These are phyloP conservation scores for Hypena proboscidalis DNA, from an alignment of 2,888 invertebrate species.

Conservation along the genomic window DNA sequence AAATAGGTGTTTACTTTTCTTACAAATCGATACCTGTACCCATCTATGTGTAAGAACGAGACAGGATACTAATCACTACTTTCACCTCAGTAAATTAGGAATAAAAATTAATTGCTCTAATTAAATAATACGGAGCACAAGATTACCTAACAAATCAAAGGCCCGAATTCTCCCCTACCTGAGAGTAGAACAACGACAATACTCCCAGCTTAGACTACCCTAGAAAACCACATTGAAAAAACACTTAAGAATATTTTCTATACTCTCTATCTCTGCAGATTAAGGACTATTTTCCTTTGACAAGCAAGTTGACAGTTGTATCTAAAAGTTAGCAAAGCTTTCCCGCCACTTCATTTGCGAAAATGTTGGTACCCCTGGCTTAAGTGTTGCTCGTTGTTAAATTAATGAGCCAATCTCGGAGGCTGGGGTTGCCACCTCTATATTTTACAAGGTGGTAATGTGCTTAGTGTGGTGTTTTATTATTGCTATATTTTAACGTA, in stretches of 20 bases:
- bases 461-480: constrained; percentile 55
- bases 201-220: constrained; percentile 57
- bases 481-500: constrained; percentile 45
- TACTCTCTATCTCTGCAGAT: background rate
- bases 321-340: constrained; percentile 52
- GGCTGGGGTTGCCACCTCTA: constrained; percentile 72
- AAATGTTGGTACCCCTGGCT: constrained; percentile 80
- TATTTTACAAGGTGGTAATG: constrained; percentile 84
- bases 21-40: too few species aligned
- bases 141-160: constrained; percentile 75
- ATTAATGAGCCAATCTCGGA: constrained; percentile 84
- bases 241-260: constrained; percentile 1
- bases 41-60: too few species aligned
- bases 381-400: constrained; percentile 84
- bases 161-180: constrained; percentile 55
- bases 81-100: too few species aligned
- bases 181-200: constrained; percentile 67
- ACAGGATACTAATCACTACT: too few species aligned
- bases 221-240: constrained; percentile 29
- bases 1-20: too few species aligned
- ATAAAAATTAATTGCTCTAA: constrained; percentile 54
- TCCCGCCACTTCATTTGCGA: constrained; percentile 81
- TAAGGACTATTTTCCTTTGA: constrained; percentile 15
- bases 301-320: constrained; percentile 15
- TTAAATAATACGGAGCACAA: constrained; percentile 58